Evolutionary conservation across 2,888 invertebrate species (phyloP).

Genomic region (Eustalomyia histrio): DNA sequence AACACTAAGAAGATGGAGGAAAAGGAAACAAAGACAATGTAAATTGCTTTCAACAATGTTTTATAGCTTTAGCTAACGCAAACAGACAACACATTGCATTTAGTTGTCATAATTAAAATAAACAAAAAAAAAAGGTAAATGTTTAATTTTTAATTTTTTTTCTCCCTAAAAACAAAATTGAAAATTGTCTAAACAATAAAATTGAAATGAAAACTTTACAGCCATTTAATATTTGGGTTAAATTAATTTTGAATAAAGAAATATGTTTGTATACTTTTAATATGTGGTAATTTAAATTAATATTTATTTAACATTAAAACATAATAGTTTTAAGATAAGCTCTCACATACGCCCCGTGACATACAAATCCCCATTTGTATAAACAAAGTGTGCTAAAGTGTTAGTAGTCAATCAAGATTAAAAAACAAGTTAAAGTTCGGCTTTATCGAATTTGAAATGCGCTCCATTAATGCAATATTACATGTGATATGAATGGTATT

Average conservation of each 20-base stretch:
- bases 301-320: slow-evolving; percentile 38
- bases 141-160: slow-evolving; percentile 6
- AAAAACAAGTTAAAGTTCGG: neutral
- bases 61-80: slow-evolving; percentile 21
- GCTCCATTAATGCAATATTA: too few relatives aligned
- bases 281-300: slow-evolving; percentile 42
- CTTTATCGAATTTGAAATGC: too few relatives aligned
- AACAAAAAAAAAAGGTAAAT: slow-evolving; percentile 15
- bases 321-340: slow-evolving; percentile 41
- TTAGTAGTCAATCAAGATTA: neutral
- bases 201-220: neutral
- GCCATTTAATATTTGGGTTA: slow-evolving; percentile 53
- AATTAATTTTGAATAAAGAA: slow-evolving; percentile 33
- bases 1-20: neutral
- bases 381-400: slow-evolving; percentile 6
- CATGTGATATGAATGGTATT: too few relatives aligned
- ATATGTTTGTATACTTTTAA: neutral
- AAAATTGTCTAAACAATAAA: slow-evolving; percentile 1
- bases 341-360: neutral
- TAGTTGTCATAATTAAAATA: slow-evolving; percentile 53
- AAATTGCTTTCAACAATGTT: slow-evolving; percentile 1
- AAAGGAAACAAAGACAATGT: neutral
- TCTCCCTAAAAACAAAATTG: neutral
- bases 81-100: slow-evolving; percentile 17
- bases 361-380: neutral